Conservation (phyloP, 2,797 vertebrate species). For the Vespertilio murinus region DNA sequence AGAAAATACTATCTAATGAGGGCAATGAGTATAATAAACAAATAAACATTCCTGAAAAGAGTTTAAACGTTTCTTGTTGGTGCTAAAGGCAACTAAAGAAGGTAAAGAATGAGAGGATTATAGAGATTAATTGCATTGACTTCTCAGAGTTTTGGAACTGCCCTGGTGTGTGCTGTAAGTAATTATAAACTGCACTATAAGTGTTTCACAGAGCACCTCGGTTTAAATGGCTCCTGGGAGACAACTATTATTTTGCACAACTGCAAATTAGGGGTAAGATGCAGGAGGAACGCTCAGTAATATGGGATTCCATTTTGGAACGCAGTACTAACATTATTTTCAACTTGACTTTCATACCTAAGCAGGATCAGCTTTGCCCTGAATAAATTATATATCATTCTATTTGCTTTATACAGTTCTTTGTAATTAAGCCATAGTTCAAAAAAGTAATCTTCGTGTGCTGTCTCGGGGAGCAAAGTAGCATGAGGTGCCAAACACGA, state of each 20-base stretch:
- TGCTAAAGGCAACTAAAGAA: neutral
- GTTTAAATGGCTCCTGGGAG: slow-evolving; percentile 15
- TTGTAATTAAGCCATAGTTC: slow-evolving; percentile 57
- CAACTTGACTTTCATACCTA: neutral
- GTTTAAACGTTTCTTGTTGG: neutral
- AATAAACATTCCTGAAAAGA: neutral
- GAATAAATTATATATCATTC: slow-evolving; percentile 61
- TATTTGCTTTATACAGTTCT: slow-evolving; percentile 38
- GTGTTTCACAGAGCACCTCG: neutral
- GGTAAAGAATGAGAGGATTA: neutral
- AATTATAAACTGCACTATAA: neutral
- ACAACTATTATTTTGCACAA: slow-evolving; percentile 15
- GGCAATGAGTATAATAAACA: neutral
- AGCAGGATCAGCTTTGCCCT: slow-evolving; percentile 33
- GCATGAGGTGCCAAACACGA: neutral
- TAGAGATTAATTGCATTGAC: neutral
- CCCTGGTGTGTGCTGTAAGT: neutral
- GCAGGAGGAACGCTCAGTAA: neutral
- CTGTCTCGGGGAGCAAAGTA: neutral
- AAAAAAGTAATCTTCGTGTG: neutral
- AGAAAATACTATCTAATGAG: neutral
- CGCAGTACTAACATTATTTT: slow-evolving; percentile 18
- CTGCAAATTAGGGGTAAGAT: slow-evolving; percentile 50
- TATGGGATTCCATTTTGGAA: neutral
- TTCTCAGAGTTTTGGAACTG: neutral